phyloP scores from a whole-genome alignment of 2,797 vertebrate genomes.

The Danio choprae region DNA sequence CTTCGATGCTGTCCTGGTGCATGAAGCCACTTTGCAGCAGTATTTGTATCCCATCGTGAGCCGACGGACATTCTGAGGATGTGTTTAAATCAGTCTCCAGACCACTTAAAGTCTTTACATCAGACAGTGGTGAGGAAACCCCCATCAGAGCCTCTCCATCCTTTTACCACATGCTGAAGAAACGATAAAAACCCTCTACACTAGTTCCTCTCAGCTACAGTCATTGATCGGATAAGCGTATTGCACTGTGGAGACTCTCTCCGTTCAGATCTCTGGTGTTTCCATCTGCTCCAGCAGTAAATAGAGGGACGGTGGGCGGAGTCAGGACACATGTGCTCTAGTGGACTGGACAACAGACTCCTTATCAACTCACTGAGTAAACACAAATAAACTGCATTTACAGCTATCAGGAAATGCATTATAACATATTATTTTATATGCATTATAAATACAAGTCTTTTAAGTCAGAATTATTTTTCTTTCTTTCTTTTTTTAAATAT shows the following conservation, averaged over 20 bases:
- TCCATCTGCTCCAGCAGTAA: conserved; percentile 6
- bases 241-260: not conserved
- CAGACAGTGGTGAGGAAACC: not conserved
- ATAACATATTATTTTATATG: not conserved
- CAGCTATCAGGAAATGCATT: not conserved
- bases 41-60: conserved; percentile 74
- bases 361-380: conserved; percentile 34
- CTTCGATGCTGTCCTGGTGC: conserved; percentile 84
- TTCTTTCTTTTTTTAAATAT: not conserved
- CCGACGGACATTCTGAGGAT: conserved; percentile 67
- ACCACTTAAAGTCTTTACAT: conserved; percentile 77
- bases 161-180: conserved; percentile 11
- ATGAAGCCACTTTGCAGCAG: conserved; percentile 87
- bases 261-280: conserved; percentile 2
- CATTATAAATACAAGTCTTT: too few relatives aligned
- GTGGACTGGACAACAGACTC: conserved; percentile 41
- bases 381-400: conserved; percentile 2
- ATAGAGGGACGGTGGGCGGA: conserved; percentile 57
- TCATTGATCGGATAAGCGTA: not conserved
- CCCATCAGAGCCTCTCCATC: conserved; percentile 12
- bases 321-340: conserved; percentile 49
- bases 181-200: not conserved
- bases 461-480: too few relatives aligned
- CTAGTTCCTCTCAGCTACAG: not conserved
- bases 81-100: conserved; percentile 65